Evolutionary conservation across 1,140 invertebrate species (phyloP).

Genomic region (Bombus cullumanus): DNA sequence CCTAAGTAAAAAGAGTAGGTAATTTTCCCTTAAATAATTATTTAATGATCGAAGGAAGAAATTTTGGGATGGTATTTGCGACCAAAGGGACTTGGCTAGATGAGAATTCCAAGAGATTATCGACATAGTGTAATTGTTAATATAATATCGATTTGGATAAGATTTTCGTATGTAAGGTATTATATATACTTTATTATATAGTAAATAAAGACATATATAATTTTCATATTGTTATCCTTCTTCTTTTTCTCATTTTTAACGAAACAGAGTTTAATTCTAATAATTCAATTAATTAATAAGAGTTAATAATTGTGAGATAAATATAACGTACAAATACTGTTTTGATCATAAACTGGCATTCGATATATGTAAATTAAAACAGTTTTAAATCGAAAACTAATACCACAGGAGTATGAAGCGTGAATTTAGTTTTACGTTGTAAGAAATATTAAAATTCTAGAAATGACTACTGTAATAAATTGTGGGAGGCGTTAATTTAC

Average conservation of each 20-base stretch:
- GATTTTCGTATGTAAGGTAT: slow-evolving; percentile 24
- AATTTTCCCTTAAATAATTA: neutral
- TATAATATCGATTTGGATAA: slow-evolving; percentile 22
- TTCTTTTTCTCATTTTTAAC: neutral
- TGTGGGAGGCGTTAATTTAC: too few species aligned
- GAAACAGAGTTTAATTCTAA: too few species aligned
- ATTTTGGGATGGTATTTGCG: neutral
- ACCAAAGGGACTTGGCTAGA: neutral
- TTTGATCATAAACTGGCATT: too few species aligned
- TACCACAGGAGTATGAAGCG: too few species aligned
- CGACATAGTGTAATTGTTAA: slow-evolving; percentile 14
- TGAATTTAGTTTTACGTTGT: too few species aligned
- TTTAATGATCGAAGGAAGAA: neutral
- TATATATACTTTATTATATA: slow-evolving; percentile 32
- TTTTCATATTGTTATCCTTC: neutral
- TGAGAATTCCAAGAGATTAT: neutral
- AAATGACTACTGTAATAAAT: too few species aligned
- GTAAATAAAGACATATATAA: slow-evolving; percentile 33
- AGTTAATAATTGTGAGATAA: neutral
- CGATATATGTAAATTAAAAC: too few species aligned
- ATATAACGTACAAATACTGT: too few species aligned
- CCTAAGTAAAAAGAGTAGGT: slow-evolving; percentile 46
- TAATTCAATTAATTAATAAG: neutral
- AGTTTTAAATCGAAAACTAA: too few species aligned
- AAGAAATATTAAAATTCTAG: too few species aligned